Evolutionary conservation across 2,113 vertebrate species (phyloP), one percentile per base, ranked within the genome.

Genomic region (Nestor notabilis): DNA sequence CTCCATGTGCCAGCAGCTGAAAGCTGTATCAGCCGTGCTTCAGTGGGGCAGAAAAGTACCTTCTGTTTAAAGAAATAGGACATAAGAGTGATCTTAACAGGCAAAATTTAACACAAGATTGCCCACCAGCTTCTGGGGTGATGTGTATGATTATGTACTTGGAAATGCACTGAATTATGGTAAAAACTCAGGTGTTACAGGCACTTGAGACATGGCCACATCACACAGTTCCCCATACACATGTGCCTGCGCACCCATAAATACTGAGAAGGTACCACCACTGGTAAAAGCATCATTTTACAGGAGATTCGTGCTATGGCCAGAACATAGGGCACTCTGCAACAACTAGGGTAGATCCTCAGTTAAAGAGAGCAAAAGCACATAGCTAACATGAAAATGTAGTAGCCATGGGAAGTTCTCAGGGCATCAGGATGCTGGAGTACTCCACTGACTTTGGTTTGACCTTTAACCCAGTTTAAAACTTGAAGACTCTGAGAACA

Each of bases 61-160:
- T 91, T 95, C 95, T 96, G 81, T 87, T 94, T 82, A 68, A 89
- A 89, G 33, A 64, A 95, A 56, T 5, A 39, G 25, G 46, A 87
- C 52, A 47, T 37, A 24, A 63, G 68, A 69, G n/a, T 44, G 39
- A 76, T 39, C 53, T 64, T 74, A 88, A 90, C 70, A 80, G 37
- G 66, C 39, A 89, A 80, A 43, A 89, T 63, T 61, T 70, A 90
- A 77, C 41, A 17, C 25, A 35, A 41, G 33, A 27, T 39, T 74
- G 27, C 23, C 63, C 71, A 63, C 21, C 53, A 65, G 49, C 33
- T 93, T 88, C 76, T 5, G 1, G 13, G 13, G 23, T 52, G 44
- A 56, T 28, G 28, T 2, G 17, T 6, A 27, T 2, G 2, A 61
- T 29, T 39, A 25, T 10, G 9, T 11, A 20, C 14, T 6, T 37